Conservation (phyloP, 2,797 vertebrate species). For the Gymnodraco acuticeps region DNA sequence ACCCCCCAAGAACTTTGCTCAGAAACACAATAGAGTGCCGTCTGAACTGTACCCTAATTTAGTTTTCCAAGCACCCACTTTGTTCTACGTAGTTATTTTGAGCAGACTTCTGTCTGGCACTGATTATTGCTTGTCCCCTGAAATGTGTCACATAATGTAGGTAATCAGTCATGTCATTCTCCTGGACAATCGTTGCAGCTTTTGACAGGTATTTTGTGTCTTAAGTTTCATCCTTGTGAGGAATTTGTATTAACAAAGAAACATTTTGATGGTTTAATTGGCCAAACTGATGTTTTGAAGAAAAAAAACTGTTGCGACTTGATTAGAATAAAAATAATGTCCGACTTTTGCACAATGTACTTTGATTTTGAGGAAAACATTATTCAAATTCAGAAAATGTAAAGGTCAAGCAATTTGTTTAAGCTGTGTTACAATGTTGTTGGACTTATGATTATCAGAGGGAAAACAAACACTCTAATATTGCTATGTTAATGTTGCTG, state of each 20-base stretch:
- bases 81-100: not conserved
- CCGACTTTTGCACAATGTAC: not conserved
- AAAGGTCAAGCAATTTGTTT: constrained; percentile 52
- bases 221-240: not conserved
- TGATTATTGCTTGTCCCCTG: constrained; percentile 21
- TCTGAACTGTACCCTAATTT: not conserved
- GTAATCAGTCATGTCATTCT: constrained; percentile 11
- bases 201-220: not conserved
- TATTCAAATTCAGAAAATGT: constrained; percentile 4
- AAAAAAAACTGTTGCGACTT: not conserved
- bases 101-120: not conserved
- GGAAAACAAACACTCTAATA: constrained; percentile 31
- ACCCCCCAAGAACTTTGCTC: not conserved
- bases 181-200: not conserved
- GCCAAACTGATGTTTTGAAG: not conserved
- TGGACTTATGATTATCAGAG: constrained; percentile 20
- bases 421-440: not conserved
- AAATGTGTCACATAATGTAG: constrained; percentile 13
- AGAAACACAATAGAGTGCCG: not conserved
- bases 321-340: not conserved
- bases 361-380: not conserved
- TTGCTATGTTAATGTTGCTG: not conserved
- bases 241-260: constrained; percentile 8
- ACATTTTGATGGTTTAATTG: not conserved
- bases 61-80: not conserved